These are phyloP conservation scores for Panurus biarmicus DNA, from an alignment of 2,113 vertebrate species.

Conservation along the genomic window DNA sequence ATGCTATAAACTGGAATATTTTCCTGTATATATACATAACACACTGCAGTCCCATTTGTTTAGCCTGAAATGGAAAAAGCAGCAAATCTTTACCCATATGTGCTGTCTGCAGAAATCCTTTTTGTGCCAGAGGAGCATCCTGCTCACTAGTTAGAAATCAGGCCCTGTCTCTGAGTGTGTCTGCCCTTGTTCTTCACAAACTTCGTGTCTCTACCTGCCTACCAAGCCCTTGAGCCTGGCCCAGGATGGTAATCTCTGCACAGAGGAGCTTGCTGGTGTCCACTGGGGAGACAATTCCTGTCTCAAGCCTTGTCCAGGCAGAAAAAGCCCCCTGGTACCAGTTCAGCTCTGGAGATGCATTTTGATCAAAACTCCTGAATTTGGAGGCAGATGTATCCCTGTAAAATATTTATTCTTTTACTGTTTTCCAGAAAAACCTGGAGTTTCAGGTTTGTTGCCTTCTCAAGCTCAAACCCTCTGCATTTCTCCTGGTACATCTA, in stretches of 20 bases:
- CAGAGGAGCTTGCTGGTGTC: background rate
- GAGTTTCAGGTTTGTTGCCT: background rate
- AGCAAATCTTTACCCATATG: background rate
- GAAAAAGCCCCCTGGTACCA: background rate
- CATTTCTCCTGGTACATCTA: background rate
- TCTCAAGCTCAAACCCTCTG: background rate
- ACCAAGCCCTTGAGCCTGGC: background rate
- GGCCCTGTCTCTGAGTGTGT: background rate
- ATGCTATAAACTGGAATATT: slow-evolving; percentile 27
- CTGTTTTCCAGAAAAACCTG: background rate
- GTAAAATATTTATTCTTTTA: background rate
- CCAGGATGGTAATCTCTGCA: background rate
- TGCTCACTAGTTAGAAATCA: background rate
- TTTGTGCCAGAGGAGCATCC: background rate
- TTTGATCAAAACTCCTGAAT: background rate
- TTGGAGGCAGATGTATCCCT: background rate
- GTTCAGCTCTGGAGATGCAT: background rate
- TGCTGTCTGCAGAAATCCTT: background rate
- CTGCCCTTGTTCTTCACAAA: background rate
- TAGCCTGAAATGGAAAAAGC: background rate
- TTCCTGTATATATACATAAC: background rate
- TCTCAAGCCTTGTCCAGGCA: background rate
- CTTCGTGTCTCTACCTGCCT: background rate
- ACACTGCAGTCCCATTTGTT: background rate
- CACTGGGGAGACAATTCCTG: background rate